Percentiles rank a stretch among this genome's conserved stretches.
Evolutionary conservation across 2,888 invertebrate species (phyloP).

Genomic region (Acleris emargana): DNA sequence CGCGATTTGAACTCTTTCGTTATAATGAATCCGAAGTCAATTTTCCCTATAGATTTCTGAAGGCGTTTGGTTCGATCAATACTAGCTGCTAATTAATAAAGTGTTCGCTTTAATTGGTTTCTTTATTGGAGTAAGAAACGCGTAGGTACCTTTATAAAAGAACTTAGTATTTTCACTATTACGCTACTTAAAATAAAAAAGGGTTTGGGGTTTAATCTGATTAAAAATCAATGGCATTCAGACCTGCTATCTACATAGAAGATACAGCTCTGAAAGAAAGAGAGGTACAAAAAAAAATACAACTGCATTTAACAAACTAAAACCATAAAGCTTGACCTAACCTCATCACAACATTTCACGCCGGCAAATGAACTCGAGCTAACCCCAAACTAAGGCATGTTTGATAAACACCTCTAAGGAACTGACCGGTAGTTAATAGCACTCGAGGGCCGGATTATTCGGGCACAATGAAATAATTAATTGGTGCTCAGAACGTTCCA

Average conservation of each 20-base stretch:
- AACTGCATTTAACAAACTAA: conserved; percentile 13
- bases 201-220: too few species aligned
- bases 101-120: conserved; percentile 5
- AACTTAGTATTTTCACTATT: too few species aligned
- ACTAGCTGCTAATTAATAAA: conserved; percentile 26
- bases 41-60: conserved; percentile 24
- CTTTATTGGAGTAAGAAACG: not conserved
- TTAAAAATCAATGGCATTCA: too few species aligned
- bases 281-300: not conserved
- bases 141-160: too few species aligned
- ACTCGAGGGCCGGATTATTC: conserved; percentile 70
- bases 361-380: conserved; percentile 47
- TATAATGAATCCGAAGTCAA: conserved; percentile 23
- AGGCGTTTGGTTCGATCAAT: conserved; percentile 23
- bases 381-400: conserved; percentile 62
- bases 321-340: conserved; percentile 39
- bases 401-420: conserved; percentile 80
- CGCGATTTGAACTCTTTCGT: conserved; percentile 22
- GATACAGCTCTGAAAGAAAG: too few species aligned
- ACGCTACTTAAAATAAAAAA: too few species aligned
- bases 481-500: conserved; percentile 74
- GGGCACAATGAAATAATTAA: conserved; percentile 80
- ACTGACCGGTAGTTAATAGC: conserved; percentile 78
- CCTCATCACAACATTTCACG: conserved; percentile 18
- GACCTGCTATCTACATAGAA: too few species aligned